Base-by-base conservation (phyloP, 2,113 vertebrate species). In the Corydoras sp. region DNA sequence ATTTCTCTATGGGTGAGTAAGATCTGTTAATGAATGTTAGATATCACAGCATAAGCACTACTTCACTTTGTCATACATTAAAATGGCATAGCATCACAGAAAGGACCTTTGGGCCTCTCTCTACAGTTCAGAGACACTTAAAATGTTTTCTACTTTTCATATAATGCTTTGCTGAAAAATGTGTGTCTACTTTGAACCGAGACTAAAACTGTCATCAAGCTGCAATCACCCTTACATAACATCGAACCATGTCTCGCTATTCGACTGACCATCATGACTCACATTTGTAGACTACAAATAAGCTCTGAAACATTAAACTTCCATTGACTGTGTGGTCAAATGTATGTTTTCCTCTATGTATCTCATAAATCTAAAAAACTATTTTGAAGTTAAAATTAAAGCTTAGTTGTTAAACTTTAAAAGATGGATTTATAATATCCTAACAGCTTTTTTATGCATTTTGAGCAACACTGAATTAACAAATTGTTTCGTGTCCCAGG, bases 61-160 rank as follows among this genome's bases (percentile, higher is more conserved):
- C 54, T 35, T 12, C 72, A 53, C 58, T 55, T 12, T 68, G 49
- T 74, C 15, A 62, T 67, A 55, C 31, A 74, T 56, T 56, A 68
- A 68, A 68, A 68, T 68, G 68, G 65, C 65, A 55, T n/a, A 56
- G 58, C 56, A 67, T 29, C 5, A 24, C 31, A 53, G 29, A 58
- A 73, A 61, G 14, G 31, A 74, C 65, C 58, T 72, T 65, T 56
- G 51, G 24, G 62, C 14, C 13, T 14, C 30, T 68, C 10, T 10
- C 62, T 68, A 43, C 65, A 65, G 78, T 79, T 75, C 62, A 71
- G 55, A 87, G 78, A 71, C 81, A 82, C 80, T 82, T 87, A 81
- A 88, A 86, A 87, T 86, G 86, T 88, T 84, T 80, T 84, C 77
- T 83, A 84, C 83, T 81, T 81, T 83, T 58, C 67, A 76, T 83